Evolutionary conservation across 2,113 vertebrate genomes (phyloP).

Genomic region (Ciconia boyciana): DNA sequence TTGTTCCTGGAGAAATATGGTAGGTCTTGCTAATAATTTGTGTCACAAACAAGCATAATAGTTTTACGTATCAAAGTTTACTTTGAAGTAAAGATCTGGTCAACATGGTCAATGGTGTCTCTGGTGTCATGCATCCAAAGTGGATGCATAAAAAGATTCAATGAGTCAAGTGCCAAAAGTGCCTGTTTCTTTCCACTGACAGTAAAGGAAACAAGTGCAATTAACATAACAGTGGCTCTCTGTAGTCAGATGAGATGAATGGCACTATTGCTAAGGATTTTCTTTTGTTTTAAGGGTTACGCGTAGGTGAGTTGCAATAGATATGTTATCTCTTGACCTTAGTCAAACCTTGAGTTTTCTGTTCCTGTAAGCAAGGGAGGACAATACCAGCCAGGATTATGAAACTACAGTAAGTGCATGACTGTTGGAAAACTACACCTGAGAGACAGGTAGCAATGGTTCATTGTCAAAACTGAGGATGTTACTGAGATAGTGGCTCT

Average conservation of each 20-base stretch:
- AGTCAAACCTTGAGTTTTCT: not conserved
- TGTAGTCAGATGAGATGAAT: not conserved
- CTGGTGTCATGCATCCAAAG: not conserved
- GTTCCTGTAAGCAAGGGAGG: not conserved
- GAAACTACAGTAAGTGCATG: not conserved
- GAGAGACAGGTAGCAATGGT: not conserved
- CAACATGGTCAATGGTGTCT: rapidly evolving
- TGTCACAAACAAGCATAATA: no score
- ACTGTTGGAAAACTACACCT: not conserved
- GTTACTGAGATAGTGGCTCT: not conserved
- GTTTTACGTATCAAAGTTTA: not conserved
- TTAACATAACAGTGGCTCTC: not conserved
- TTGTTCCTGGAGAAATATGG: not conserved
- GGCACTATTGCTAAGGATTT: not conserved
- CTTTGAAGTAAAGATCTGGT: not conserved
- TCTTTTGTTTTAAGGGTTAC: not conserved
- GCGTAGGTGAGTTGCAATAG: not conserved
- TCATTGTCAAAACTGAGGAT: not conserved
- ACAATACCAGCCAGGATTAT: not conserved
- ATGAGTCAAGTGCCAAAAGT: not conserved
- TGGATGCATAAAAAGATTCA: not conserved
- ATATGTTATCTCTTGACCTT: not conserved
- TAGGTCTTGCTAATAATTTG: not conserved
- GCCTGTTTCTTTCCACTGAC: not conserved
- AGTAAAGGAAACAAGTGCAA: not conserved